Evolutionary conservation across 2,797 vertebrate genomes (phyloP).

Genomic region (Sebastes trivittatus): DNA sequence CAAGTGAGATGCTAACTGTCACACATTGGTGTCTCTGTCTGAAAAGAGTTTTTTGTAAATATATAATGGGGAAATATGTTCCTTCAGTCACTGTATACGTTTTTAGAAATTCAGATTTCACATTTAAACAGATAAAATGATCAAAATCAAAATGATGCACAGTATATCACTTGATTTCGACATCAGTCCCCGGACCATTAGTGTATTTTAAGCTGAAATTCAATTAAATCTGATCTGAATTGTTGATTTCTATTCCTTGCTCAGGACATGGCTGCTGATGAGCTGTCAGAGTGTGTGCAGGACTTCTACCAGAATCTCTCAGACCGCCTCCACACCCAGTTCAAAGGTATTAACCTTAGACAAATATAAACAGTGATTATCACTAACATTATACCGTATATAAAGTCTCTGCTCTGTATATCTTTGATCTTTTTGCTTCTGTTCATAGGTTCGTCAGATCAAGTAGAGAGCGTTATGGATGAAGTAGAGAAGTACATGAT

Average conservation of each 20-base stretch:
- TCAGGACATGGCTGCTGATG: conserved; percentile 92
- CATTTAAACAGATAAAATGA: not conserved
- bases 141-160: not conserved
- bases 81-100: not conserved
- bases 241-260: not conserved
- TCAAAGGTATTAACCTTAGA: conserved; percentile 79
- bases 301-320: conserved; percentile 97
- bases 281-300: conserved; percentile 94
- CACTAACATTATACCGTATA: not conserved
- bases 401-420: not conserved
- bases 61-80: not conserved
- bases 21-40: not conserved
- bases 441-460: conserved; percentile 88
- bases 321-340: conserved; percentile 92
- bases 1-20: not conserved
- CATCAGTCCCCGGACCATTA: not conserved
- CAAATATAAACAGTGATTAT: not conserved
- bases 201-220: not conserved
- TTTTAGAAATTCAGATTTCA: not conserved
- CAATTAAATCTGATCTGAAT: not conserved
- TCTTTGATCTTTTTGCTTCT: not conserved
- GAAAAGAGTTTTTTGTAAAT: not conserved
- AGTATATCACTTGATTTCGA: not conserved
- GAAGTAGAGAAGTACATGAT: conserved; percentile 97
- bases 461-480: conserved; percentile 94